Conservation (phyloP, 1,140 invertebrate species). For the Megathymus violae region DNA sequence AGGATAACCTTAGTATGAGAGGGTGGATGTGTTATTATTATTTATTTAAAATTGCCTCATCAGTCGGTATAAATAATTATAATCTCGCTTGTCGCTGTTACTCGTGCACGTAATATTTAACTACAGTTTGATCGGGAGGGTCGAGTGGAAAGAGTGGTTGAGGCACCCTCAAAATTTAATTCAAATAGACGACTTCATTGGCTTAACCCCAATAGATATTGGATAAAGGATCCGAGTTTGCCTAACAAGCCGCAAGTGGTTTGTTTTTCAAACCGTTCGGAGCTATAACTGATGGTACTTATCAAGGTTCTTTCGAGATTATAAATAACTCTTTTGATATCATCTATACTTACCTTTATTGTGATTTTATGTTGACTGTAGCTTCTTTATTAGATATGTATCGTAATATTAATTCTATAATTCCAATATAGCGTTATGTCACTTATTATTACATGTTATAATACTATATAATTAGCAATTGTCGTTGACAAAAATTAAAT, state of each 20-base stretch:
- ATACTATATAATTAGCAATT: too few relatives aligned
- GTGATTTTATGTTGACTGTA: constrained; percentile 44
- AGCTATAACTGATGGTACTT: constrained; percentile 28
- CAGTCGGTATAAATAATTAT: too few relatives aligned
- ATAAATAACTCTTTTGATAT: constrained; percentile 25
- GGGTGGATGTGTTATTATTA: too few relatives aligned
- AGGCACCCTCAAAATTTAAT: constrained; percentile 53
- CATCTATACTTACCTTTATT: constrained; percentile 20
- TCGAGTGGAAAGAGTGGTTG: constrained; percentile 38
- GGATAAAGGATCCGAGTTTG: constrained; percentile 58
- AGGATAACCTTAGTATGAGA: too few relatives aligned
- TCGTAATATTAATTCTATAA: too few relatives aligned
- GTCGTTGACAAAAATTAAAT: too few relatives aligned
- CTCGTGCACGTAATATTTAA: constrained; percentile 5
- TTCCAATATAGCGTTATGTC: too few relatives aligned
- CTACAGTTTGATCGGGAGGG: constrained; percentile 35
- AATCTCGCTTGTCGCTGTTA: not conserved
- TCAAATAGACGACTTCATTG: constrained; percentile 68
- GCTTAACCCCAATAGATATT: constrained; percentile 63
- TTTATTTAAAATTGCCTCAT: too few relatives aligned
- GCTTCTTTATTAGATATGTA: too few relatives aligned
- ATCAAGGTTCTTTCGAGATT: constrained; percentile 21
- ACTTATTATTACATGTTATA: too few relatives aligned
- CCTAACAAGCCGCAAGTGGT: constrained; percentile 55
- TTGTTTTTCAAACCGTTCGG: constrained; percentile 47